Evolutionary conservation across 2,113 vertebrate genomes (phyloP), one percentile per base, ranked within the genome.

Genomic region (Montifringilla adamsi): DNA sequence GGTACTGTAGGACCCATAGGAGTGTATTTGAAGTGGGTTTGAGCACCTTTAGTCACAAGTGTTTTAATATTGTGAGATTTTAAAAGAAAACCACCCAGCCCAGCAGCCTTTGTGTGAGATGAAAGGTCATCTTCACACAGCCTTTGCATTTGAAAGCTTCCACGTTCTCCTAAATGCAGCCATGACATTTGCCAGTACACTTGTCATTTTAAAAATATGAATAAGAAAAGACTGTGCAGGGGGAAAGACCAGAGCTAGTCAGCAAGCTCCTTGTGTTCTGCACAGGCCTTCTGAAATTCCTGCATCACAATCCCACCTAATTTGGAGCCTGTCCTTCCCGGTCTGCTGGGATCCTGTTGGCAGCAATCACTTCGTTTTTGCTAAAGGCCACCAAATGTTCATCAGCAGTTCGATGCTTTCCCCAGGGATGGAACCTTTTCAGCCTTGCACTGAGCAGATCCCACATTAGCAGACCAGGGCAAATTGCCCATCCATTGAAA

Each of bases 381-480:
- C 93, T 95, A 97, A 97, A 97, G 97, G 96, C 96, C 96, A 97
- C 97, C 97, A 97, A 97, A 97, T 97, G 97, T 97, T 97, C 96
- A 90, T 96, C 94, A 85, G 90, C 92, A 86, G 95, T 80, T 96
- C 44, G 37, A 59, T 93, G 95, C 92, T 93, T 52, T 95, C 96
- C 95, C 97, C 3, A 3, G 96, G 90, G 97, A 96, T 82, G 95
- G 84, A 97, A 97, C 97, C 97, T 97, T 97, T 97, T 92, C 96
- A 97, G 96, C 96, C 96, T 97, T 93, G 80, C 92, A 90, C 76
- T 94, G 95, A 96, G 59, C 93, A 96, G 91, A 92, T 95, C 92
- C 93, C 96, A 95, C 80, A 95, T 95, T 95, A 96, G 91, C 95
- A 96, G 96, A 84, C 93, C 15, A 18, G 94, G 95, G 96, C 95